A percentile compares a stretch with the other conserved stretches of the same genome.
Evolutionary conservation across 2,888 invertebrate species (phyloP).

Genomic region (Chaitophorus viminalis): DNA sequence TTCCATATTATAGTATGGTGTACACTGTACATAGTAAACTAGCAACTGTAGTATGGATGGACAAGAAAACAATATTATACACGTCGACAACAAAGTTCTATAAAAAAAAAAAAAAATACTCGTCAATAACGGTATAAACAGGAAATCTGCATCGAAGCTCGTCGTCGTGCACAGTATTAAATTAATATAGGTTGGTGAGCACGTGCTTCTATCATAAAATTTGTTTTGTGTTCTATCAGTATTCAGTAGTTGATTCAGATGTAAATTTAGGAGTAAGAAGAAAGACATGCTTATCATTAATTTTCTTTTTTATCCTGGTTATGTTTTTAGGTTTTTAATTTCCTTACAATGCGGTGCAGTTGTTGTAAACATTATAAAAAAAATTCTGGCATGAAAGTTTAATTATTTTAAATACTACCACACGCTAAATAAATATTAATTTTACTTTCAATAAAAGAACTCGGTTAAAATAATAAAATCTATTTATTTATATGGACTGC

Average conservation of each 20-base stretch:
- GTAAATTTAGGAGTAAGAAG: not conserved
- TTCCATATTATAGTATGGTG: not conserved
- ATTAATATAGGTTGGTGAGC: not conserved
- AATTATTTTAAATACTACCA: too few species aligned
- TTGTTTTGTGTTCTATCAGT: not conserved
- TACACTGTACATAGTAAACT: not conserved
- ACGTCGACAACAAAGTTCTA: too few species aligned
- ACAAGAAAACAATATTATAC: not conserved
- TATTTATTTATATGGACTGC: too few species aligned
- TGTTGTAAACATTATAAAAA: too few species aligned
- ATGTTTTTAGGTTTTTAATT: not conserved
- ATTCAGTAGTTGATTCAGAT: not conserved
- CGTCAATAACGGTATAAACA: conserved; percentile 8
- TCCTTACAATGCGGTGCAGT: too few species aligned
- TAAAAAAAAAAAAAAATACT: too few species aligned
- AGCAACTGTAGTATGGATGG: too few species aligned
- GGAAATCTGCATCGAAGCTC: conserved; percentile 5
- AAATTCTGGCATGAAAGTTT: too few species aligned
- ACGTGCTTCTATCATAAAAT: not conserved
- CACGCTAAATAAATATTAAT: too few species aligned
- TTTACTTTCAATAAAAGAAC: too few species aligned
- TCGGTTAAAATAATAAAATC: too few species aligned
- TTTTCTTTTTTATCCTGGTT: not conserved
- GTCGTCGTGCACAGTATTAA: not conserved
- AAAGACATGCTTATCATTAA: not conserved